Base-by-base conservation (phyloP, 2,113 vertebrate genomes). In the Morone saxatilis region DNA sequence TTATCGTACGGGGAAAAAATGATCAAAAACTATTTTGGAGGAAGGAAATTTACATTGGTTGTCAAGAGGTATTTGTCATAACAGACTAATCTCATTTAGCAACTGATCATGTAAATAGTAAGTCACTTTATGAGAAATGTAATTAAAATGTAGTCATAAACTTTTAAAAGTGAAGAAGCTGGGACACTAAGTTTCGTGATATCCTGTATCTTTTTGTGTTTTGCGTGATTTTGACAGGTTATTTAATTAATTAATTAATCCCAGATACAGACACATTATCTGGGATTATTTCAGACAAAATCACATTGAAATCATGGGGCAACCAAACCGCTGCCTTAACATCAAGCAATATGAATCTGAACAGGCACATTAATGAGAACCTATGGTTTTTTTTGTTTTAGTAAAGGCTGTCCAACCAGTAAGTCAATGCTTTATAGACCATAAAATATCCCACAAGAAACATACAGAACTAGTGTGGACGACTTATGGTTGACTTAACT, bases 1-100 rank as follows among this genome's bases (percentile, higher is more conserved):
- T 80, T 72, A 71, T n/a, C 16, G 4, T 9, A 12, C 12, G 2
- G 13, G 83, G 76, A 84, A 84, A 86, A 20, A 19, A 78, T 70
- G 43, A 79, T 78, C 1, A 61, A 25, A 81, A 22, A 19, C 5
- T 86, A 16, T 25, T 74, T 36, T 20, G 25, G 2, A 10, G 56
- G 7, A 14, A 61, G 47, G 66, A 45, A 62, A 63, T 68, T 72
- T 41, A 67, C 48, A 71, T 4, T 2, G 2, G 40, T 6, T 47
- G 12, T 19, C 17, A 4, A 3, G 10, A 71, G 22, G 9, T 10
- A 45, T 71, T 63, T 59, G 51, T 59, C 77, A 71, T 76, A 7
- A 62, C 22, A 51, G 20, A 1, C 16, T 4, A 40, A 19, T 53
- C 53, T 67, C 31, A 60, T 2, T 10, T 5, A 17, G 38, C 5